Evolutionary conservation across 2,797 vertebrate species (phyloP), one percentile per base, ranked within the genome.

Genomic region (Paedocypris micromegethes): DNA sequence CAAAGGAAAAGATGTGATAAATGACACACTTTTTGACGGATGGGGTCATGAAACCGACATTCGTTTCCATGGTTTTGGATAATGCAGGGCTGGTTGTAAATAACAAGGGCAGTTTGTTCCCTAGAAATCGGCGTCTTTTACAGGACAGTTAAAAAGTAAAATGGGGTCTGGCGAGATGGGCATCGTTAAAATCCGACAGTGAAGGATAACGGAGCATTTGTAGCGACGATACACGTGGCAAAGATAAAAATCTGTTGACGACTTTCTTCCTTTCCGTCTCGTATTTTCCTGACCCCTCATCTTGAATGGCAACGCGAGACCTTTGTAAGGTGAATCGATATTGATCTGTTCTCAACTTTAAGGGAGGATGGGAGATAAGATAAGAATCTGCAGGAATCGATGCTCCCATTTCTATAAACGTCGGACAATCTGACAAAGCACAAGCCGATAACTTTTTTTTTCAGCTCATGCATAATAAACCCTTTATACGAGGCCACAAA

Each of bases 311-410:
- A 81, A 80, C 71, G 64, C 61, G 63, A 74, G 54, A 78, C 47
- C 65, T 45, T 81, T 71, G 68, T 65, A 60, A 55, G 48, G 5
- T 8, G 51, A 77, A 79, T 82, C 58, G 71, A 85, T 83, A 84
- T 79, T 69, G 71, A 82, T 80, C 57, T 68, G 60, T 58, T 74
- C 70, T 79, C 58, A 81, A 80, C 75, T 70, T 81, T 55, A 50
- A 70, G 58, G 66, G 74, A 75, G 77, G 37, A 71, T 42, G 50
- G 41, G 39, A 58, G 51, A 57, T 65, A 8, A 66, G 7, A 58
- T 65, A 62, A 54, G 41, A 76, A 78, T 77, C 72, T 59, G 66
- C 62, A 57, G 48, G 66, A 57, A 57, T 54, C 69, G 66, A 50
- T 45, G 46, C 2, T 9, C 43, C 57, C 58, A 48, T 72, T 66